Base-by-base conservation (phyloP, 2,113 vertebrate species). In the Silurus meridionalis region DNA sequence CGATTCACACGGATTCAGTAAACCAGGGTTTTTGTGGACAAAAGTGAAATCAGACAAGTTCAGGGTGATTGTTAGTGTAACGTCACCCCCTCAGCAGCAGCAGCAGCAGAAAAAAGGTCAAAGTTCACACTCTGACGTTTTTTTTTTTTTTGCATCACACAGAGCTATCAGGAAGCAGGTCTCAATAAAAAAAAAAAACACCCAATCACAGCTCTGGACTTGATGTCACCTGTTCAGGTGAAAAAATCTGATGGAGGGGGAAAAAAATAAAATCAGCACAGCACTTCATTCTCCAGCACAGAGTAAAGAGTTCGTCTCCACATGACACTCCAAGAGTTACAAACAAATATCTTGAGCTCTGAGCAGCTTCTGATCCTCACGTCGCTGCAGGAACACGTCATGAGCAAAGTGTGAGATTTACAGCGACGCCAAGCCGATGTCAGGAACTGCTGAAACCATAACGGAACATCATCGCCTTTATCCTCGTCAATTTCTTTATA, bases 341-440 rank as follows among this genome's bases (percentile, higher is more conserved):
- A 93, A 94, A 93, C 89, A 94, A 92, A 94, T 78, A 80, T 58
- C 37, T 90, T 93, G 88, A 93, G 87, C 92, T 90, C 90, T 90
- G 91, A 94, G 92, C 91, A 93, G 92, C 94, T 85, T 94, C 79
- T 87, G 81, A 82, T 77, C 28, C 61, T 67, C 60, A 25, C 25
- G 9, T 6, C 50, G 25, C 19, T 50, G 55, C 25, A 48, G 23
- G n/a, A 61, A 64, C 82, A 89, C 90, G 89, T 92, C 57, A 9
- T 85, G 88, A 81, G 72, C 66, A 53, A 61, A 28, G 50, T 72
- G 87, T 64, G 58, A 6, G 17, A 53, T n/a, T 64, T 66, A 37
- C 13, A 82, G 48, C 37, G 78, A 60, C 74, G 53, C 57, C 50
- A 57, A 57, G 60, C 10, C 50, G 78, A 74, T 55, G 58, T 64